Conservation (phyloP, 2,888 invertebrate genomes). For the Homarus gammarus region DNA sequence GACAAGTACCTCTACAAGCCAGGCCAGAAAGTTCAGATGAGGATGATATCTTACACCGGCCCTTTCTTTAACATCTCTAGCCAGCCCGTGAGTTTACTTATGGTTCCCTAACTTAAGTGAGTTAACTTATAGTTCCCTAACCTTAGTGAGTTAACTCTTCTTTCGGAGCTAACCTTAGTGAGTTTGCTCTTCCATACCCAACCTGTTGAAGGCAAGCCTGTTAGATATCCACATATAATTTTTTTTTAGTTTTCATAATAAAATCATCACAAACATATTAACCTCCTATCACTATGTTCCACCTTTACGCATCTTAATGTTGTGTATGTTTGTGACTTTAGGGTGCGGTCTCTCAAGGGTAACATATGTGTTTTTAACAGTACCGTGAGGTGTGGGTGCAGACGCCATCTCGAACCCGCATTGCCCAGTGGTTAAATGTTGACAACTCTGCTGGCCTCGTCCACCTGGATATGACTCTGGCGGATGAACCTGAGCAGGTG, state of each 20-base stretch:
- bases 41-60: slow-evolving; percentile 82
- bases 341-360: too few relatives aligned
- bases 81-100: slow-evolving; percentile 31
- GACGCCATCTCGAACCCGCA: slow-evolving; percentile 82
- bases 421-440: slow-evolving; percentile 84
- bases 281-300: not conserved
- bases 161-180: too few relatives aligned
- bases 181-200: not conserved
- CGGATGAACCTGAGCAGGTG: slow-evolving; percentile 62
- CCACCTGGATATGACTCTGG: slow-evolving; percentile 81
- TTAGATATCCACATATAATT: not conserved
- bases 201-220: not conserved
- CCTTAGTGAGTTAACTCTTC: too few relatives aligned
- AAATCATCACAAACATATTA: not conserved
- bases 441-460: slow-evolving; percentile 84
- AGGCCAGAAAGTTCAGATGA: slow-evolving; percentile 82
- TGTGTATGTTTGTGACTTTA: not conserved
- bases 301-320: too few relatives aligned
- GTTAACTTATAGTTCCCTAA: too few relatives aligned
- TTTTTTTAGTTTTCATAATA: not conserved
- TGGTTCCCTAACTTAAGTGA: not conserved
- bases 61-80: slow-evolving; percentile 81
- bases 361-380: slow-evolving; percentile 17
- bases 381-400: slow-evolving; percentile 36
- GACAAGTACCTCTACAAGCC: slow-evolving; percentile 84